Conservation (phyloP, 2,797 vertebrate species). For the Sebastes melanostomus region DNA sequence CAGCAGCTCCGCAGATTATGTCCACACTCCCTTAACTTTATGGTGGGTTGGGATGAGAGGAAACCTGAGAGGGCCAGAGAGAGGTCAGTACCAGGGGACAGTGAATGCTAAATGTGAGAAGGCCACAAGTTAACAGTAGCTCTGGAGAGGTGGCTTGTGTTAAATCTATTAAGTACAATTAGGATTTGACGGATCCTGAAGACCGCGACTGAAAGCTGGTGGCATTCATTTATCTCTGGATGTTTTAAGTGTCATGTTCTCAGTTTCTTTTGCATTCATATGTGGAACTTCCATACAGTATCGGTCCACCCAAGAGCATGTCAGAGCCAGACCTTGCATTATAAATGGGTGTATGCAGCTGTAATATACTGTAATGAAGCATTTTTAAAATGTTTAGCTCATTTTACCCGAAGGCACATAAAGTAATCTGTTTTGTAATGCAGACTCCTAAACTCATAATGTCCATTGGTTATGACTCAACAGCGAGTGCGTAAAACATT, state of each 20-base stretch:
- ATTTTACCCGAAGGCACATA: conserved; percentile 64
- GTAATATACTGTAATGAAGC: conserved; percentile 60
- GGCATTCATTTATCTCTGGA: background rate
- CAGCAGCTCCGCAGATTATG: conserved; percentile 66
- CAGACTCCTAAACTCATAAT: conserved; percentile 43
- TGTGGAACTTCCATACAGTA: background rate
- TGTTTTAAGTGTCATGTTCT: background rate
- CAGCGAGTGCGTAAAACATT: conserved; percentile 49
- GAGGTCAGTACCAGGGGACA: conserved; percentile 41
- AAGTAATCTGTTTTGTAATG: conserved; percentile 65
- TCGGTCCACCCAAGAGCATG: conserved; percentile 25
- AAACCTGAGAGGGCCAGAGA: conserved; percentile 40
- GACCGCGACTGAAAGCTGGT: background rate
- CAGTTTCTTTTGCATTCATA: background rate
- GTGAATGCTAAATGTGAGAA: conserved; percentile 15
- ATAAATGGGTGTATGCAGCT: conserved; percentile 67
- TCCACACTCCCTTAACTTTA: conserved; percentile 66
- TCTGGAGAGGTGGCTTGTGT: background rate
- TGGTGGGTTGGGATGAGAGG: conserved; percentile 52
- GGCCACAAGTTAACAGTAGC: conserved; percentile 25
- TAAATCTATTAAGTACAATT: background rate
- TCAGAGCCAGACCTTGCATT: conserved; percentile 46
- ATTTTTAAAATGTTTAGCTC: conserved; percentile 64
- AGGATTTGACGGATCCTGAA: background rate
- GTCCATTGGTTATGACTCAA: conserved; percentile 53